Evolutionary conservation across 2,113 vertebrate species (phyloP).

Genomic region (Ondatra zibethicus): DNA sequence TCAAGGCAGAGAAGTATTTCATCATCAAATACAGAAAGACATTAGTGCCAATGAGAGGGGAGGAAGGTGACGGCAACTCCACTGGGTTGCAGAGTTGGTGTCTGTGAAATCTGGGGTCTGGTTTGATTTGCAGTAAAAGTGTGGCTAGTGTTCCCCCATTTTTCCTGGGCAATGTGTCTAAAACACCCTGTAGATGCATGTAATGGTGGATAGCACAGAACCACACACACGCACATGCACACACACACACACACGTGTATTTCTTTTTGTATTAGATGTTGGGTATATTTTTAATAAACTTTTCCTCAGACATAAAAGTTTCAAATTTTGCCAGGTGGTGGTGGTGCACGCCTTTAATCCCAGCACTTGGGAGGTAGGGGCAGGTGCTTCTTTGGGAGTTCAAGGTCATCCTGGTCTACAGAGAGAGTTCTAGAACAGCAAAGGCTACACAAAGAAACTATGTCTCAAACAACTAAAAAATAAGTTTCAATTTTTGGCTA

Average conservation of each 20-base stretch:
- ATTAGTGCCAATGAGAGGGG: background rate
- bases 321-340: no score
- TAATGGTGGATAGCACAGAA: background rate
- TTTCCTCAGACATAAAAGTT: no score
- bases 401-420: no score
- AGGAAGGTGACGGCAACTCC: background rate
- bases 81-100: no score
- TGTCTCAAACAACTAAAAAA: background rate
- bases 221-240: background rate
- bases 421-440: background rate
- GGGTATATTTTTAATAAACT: no score
- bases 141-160: background rate
- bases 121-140: background rate
- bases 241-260: background rate
- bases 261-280: no score
- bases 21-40: background rate
- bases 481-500: constrained; percentile 10
- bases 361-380: no score
- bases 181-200: background rate
- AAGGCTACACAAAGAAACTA: background rate
- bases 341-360: background rate
- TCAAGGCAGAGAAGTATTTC: background rate
- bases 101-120: background rate
- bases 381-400: no score
- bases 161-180: background rate